Conservation (phyloP, 1,140 invertebrate genomes). For the Chrysomallon squamiferum region DNA sequence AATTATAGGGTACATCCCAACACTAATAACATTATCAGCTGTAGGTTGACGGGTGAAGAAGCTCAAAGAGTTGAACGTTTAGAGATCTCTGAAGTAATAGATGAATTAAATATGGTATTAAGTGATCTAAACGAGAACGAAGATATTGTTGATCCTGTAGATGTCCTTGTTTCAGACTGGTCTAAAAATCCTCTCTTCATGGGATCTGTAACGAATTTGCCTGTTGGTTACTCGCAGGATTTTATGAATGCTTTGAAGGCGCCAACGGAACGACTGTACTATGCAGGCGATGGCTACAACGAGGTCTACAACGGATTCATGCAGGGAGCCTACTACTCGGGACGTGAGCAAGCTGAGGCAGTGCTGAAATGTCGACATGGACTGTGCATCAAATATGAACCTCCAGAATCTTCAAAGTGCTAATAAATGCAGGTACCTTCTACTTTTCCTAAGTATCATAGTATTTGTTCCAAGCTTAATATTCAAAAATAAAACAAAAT, state of each 20-base stretch:
- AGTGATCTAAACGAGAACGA: neutral
- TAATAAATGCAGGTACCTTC: no score
- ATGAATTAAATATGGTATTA: neutral
- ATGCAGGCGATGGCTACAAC: neutral
- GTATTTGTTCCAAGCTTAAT: no score
- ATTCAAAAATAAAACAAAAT: no score
- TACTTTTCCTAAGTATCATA: no score
- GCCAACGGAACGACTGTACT: neutral
- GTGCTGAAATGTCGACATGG: neutral
- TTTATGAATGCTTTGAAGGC: neutral
- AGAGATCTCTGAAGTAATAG: neutral
- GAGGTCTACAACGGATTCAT: neutral
- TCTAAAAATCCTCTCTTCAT: neutral
- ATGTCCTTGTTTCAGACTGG: neutral
- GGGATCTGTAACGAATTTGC: neutral
- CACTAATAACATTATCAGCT: neutral
- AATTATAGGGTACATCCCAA: neutral
- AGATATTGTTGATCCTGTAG: neutral
- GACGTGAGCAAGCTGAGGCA: neutral
- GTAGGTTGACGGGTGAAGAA: neutral
- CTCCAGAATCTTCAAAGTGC: no score
- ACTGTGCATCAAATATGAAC: no score
- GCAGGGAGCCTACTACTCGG: neutral
- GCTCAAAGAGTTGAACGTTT: neutral
- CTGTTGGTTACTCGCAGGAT: neutral